These are phyloP conservation scores for Siniperca chuatsi DNA, from an alignment of 2,113 vertebrate genomes.

Conservation along the genomic window DNA sequence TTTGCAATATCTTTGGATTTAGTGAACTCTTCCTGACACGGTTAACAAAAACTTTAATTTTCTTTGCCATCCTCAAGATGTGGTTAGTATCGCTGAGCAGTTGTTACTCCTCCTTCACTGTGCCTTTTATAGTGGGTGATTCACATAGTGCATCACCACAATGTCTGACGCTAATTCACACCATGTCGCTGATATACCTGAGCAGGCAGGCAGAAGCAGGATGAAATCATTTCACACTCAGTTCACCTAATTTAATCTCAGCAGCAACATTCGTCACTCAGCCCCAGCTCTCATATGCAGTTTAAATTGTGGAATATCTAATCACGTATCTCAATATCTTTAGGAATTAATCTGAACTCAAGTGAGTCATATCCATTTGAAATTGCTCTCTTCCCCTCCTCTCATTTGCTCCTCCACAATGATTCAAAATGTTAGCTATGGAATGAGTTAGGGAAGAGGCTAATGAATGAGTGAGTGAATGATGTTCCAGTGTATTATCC, in stretches of 20 bases:
- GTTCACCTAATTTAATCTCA: constrained; percentile 45
- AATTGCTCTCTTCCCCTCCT: not conserved
- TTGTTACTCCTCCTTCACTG: not conserved
- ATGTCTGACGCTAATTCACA: not conserved
- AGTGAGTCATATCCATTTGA: constrained; percentile 16
- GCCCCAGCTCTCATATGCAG: not conserved
- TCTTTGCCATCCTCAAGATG: not conserved
- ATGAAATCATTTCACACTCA: constrained; percentile 19
- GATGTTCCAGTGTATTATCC: constrained; percentile 10
- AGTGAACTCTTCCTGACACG: not conserved
- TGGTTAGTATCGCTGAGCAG: not conserved
- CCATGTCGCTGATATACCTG: not conserved
- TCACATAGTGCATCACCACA: not conserved
- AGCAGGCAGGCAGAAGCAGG: not conserved
- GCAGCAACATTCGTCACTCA: constrained; percentile 16
- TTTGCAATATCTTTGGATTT: not conserved
- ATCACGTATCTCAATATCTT: not conserved
- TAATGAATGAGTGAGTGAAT: constrained; percentile 29
- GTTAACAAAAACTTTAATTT: not conserved
- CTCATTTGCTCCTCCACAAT: not conserved
- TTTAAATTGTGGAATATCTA: not conserved
- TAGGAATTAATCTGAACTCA: constrained; percentile 24
- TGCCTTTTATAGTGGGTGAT: not conserved
- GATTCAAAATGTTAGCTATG: not conserved
- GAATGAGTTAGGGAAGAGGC: not conserved